These are phyloP conservation scores for Coturnix japonica DNA, from an alignment of 2,113 vertebrate genomes.

Conservation along the genomic window DNA sequence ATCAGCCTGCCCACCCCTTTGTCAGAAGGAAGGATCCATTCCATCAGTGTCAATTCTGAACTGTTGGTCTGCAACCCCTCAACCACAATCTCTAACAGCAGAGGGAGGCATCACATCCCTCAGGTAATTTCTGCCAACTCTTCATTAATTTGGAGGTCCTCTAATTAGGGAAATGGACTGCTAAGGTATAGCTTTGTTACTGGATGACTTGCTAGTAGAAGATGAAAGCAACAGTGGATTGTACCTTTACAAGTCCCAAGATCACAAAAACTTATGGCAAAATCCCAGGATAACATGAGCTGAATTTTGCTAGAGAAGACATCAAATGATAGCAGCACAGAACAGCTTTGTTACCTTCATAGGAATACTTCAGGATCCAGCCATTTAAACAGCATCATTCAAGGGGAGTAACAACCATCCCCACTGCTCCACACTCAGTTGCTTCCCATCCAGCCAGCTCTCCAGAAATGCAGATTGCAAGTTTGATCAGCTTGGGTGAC, in stretches of 20 bases:
- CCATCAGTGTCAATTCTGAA: background rate
- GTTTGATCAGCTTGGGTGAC: background rate
- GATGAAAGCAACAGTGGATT: background rate
- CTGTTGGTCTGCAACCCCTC: accelerated
- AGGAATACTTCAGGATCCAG: background rate
- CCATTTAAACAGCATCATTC: background rate
- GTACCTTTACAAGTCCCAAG: background rate
- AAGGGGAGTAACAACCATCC: background rate
- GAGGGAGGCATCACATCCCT: background rate
- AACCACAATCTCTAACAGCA: accelerated
- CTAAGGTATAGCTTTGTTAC: background rate
- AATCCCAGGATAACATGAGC: background rate
- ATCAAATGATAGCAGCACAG: background rate
- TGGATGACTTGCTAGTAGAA: background rate
- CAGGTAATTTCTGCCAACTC: background rate
- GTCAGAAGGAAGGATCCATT: background rate
- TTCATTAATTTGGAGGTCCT: background rate
- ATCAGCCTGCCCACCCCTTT: background rate
- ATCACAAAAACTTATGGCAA: background rate
- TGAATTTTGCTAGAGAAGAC: background rate
- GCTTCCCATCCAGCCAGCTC: background rate
- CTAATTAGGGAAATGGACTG: background rate
- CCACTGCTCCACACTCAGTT: background rate
- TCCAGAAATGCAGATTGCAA: background rate
- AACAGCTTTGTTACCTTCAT: background rate